Percentiles rank a stretch among this genome's conserved stretches.
phyloP scores from a whole-genome alignment of 2,113 vertebrate species.

The Calidris pugnax region DNA sequence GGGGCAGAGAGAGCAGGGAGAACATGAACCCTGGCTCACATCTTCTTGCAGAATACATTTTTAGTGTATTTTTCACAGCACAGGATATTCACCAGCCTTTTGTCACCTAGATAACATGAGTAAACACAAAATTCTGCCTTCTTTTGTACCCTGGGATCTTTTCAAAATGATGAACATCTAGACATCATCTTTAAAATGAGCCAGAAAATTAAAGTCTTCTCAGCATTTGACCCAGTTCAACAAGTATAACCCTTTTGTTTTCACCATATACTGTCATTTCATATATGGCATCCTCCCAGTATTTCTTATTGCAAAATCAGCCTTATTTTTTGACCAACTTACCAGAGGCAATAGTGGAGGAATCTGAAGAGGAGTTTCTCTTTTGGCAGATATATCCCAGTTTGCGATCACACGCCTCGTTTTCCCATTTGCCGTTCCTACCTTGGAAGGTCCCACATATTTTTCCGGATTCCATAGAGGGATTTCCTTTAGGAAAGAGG shows the following conservation, averaged over 20 bases:
- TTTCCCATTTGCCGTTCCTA: conserved; percentile 90
- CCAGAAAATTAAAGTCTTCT: not conserved
- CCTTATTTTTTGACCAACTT: not conserved
- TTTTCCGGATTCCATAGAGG: conserved; percentile 81
- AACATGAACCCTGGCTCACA: not conserved
- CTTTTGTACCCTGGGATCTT: not conserved
- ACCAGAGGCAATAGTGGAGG: conserved; percentile 64
- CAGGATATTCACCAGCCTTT: not conserved
- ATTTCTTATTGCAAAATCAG: not conserved
- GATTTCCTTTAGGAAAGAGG: conserved; percentile 81
- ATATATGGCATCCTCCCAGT: not conserved
- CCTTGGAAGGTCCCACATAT: conserved; percentile 87
- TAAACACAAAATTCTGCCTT: not conserved
- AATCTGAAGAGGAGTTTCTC: conserved; percentile 79
- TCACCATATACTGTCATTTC: not conserved
- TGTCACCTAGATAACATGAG: not conserved
- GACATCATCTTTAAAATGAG: not conserved
- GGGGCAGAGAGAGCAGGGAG: not conserved
- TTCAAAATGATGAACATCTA: not conserved
- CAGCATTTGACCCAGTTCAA: not conserved
- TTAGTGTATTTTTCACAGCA: not conserved
- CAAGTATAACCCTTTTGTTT: not conserved
- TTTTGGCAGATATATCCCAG: conserved; percentile 92
- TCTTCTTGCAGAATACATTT: not conserved
- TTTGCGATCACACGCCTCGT: conserved; percentile 78